These are phyloP conservation scores for Coreoperca whiteheadi DNA, from an alignment of 2,113 vertebrate species.

Conservation along the genomic window DNA sequence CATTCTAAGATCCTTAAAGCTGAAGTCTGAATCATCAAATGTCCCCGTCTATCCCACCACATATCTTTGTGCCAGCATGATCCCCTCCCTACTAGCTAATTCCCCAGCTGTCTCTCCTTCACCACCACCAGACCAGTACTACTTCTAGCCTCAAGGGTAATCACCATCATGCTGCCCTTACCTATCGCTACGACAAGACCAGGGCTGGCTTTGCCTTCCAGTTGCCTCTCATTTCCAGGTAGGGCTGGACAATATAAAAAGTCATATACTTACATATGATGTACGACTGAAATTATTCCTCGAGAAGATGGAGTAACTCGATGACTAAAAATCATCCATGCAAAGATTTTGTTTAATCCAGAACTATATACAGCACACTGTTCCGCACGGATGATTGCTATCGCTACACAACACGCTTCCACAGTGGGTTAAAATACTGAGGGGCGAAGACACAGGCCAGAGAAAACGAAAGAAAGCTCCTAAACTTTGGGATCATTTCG, in stretches of 20 bases:
- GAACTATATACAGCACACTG: too few species aligned
- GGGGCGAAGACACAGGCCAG: too few species aligned
- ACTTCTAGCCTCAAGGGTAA: neutral
- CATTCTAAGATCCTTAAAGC: conserved; percentile 4
- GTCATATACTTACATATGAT: neutral
- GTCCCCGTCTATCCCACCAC: conserved; percentile 10
- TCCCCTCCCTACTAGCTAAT: conserved; percentile 48
- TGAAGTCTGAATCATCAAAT: conserved; percentile 7
- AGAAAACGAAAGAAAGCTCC: too few species aligned
- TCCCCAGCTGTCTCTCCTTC: conserved; percentile 69
- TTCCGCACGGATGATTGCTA: too few species aligned
- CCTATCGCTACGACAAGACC: neutral
- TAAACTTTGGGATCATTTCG: too few species aligned
- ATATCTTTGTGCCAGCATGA: conserved; percentile 37
- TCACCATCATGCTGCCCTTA: neutral
- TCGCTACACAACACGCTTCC: too few species aligned
- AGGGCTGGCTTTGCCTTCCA: neutral
- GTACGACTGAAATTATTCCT: too few species aligned
- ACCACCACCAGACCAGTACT: conserved; percentile 28
- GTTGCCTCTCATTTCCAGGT: neutral
- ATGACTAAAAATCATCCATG: too few species aligned
- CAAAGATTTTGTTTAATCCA: too few species aligned
- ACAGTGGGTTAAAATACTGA: too few species aligned
- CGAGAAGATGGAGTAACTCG: too few species aligned
- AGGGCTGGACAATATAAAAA: neutral